phyloP scores from a whole-genome alignment of 1,140 invertebrate species.

The Homarus americanus region DNA sequence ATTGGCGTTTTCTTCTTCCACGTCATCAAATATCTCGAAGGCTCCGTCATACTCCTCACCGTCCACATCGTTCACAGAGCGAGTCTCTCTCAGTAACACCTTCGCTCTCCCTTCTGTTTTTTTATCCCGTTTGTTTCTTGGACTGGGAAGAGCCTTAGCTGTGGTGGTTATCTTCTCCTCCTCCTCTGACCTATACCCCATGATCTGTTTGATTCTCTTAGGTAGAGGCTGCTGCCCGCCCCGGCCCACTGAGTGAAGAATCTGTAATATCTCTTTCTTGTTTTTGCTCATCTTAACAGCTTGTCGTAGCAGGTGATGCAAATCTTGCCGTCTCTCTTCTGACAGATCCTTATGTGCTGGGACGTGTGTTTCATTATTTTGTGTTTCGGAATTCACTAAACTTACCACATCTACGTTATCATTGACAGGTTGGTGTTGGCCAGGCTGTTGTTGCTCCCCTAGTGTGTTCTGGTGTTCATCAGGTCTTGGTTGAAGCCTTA shows the following conservation, averaged over 20 bases:
- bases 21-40: slow-evolving; percentile 49
- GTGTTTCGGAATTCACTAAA: neutral
- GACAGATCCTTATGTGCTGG: neutral
- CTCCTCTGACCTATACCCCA: slow-evolving; percentile 25
- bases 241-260: slow-evolving; percentile 44
- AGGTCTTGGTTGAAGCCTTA: neutral
- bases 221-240: slow-evolving; percentile 6
- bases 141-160: neutral
- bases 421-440: neutral
- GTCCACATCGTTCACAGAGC: neutral
- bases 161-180: neutral
- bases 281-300: slow-evolving; percentile 61
- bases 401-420: too few species aligned
- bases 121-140: neutral
- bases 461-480: neutral
- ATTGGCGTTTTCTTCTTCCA: neutral
- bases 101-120: neutral
- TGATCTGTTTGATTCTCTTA: slow-evolving; percentile 12
- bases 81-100: neutral
- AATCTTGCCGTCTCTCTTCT: slow-evolving; percentile 56
- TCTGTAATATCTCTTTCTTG: slow-evolving; percentile 67
- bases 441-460: neutral
- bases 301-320: slow-evolving; percentile 43
- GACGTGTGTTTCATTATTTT: neutral
- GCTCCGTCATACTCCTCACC: slow-evolving; percentile 23